Conservation (phyloP, 2,113 vertebrate species). For the Psephotus haematonotus region DNA sequence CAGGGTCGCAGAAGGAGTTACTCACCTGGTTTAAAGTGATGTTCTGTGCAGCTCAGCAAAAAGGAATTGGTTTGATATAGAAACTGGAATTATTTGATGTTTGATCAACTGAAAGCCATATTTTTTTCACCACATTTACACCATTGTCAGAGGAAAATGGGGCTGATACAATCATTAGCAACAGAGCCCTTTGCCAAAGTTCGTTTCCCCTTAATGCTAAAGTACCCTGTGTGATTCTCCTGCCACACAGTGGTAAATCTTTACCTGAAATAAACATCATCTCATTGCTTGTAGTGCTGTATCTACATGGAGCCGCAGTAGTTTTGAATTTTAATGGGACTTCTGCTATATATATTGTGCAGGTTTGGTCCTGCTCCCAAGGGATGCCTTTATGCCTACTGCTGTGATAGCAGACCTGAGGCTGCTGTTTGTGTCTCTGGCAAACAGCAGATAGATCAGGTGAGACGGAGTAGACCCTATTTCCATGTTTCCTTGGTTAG, state of each 20-base stretch:
- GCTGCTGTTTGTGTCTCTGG: not conserved
- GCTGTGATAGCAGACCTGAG: not conserved
- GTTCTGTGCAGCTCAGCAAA: not conserved
- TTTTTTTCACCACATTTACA: not conserved
- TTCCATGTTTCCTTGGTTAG: constrained; percentile 50
- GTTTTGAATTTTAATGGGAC: constrained; percentile 8
- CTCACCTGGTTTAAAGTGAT: not conserved
- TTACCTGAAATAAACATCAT: not conserved
- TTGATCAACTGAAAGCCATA: not conserved
- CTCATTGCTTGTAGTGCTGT: not conserved
- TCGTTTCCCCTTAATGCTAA: not conserved
- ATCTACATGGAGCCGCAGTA: not conserved
- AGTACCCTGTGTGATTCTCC: not conserved
- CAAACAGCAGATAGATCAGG: constrained; percentile 14
- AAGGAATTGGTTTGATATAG: not conserved
- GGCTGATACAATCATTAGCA: fast-evolving
- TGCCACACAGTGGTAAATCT: not conserved
- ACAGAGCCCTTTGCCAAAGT: not conserved
- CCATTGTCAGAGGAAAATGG: not conserved
- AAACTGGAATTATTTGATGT: not conserved
- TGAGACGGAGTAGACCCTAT: constrained; percentile 35
- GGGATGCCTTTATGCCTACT: not conserved
- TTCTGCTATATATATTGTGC: not conserved
- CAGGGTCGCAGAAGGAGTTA: not conserved
- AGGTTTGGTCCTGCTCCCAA: not conserved